A percentile compares a stretch with the other conserved stretches of the same genome.
These are phyloP conservation scores for Phalloptychus januarius DNA, from an alignment of 2,797 vertebrate genomes.

Conservation along the genomic window DNA sequence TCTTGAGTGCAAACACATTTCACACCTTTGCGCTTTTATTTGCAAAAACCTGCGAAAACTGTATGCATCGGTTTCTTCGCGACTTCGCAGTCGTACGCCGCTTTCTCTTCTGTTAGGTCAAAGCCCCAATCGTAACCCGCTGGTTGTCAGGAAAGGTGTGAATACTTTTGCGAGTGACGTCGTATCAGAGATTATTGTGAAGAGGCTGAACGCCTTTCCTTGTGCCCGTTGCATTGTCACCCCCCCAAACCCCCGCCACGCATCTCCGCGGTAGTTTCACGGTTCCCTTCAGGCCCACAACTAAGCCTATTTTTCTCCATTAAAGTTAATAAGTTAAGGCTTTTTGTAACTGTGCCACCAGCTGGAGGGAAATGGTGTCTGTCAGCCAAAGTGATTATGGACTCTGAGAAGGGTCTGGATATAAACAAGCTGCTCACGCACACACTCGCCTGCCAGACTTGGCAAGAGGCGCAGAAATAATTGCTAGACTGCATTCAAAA, in stretches of 20 bases:
- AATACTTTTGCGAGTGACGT: not conserved
- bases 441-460: slow-evolving; percentile 52
- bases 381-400: slow-evolving; percentile 52
- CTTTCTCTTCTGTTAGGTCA: not conserved
- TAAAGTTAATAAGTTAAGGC: slow-evolving; percentile 52
- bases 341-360: slow-evolving; percentile 41
- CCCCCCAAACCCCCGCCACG: not conserved
- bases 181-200: not conserved
- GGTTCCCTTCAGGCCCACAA: not conserved
- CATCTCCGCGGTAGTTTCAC: slow-evolving; percentile 8
- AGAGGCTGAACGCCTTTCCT: not conserved
- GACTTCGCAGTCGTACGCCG: not conserved
- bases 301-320: slow-evolving; percentile 18
- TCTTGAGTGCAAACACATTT: not conserved
- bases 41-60: not conserved
- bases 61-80: not conserved
- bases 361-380: slow-evolving; percentile 20
- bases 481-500: slow-evolving; percentile 77
- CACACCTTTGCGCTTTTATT: not conserved
- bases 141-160: not conserved
- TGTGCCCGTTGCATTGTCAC: slow-evolving; percentile 8
- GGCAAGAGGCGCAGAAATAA: slow-evolving; percentile 69
- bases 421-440: slow-evolving; percentile 49
- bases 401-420: slow-evolving; percentile 33
- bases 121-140: not conserved